phyloP scores from a whole-genome alignment of 2,113 vertebrate genomes.

The Leptosomus discolor region DNA sequence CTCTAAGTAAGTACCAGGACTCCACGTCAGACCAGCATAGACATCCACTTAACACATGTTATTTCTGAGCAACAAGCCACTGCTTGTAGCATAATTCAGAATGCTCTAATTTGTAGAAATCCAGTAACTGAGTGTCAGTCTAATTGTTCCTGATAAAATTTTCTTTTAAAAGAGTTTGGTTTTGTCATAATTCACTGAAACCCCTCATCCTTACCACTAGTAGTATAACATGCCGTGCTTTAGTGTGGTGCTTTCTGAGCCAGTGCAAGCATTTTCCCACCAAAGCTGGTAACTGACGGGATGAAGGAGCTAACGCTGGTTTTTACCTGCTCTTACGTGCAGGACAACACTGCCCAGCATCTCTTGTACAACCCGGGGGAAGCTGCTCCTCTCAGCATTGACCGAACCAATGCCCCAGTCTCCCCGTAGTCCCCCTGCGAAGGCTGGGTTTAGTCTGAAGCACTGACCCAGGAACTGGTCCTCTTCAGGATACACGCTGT shows the following conservation, averaged over 20 bases:
- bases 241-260: background rate
- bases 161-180: background rate
- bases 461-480: background rate
- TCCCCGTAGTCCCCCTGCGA: background rate
- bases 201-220: background rate
- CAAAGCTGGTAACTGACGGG: background rate
- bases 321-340: background rate
- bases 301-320: background rate
- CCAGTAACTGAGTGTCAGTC: background rate
- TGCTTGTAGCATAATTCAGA: background rate
- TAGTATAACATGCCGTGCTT: background rate
- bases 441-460: background rate
- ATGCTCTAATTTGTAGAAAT: background rate
- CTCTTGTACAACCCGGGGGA: accelerated
- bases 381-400: background rate
- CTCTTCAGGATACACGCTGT: background rate
- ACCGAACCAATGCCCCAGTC: background rate
- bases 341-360: background rate
- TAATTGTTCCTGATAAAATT: background rate
- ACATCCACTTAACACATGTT: accelerated
- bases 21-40: background rate
- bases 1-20: background rate
- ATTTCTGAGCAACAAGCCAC: background rate
- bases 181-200: background rate
- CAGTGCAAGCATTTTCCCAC: background rate